phyloP scores from a whole-genome alignment of 92 coral and sea anemone genomes.

The Epizoanthus ramosus region DNA sequence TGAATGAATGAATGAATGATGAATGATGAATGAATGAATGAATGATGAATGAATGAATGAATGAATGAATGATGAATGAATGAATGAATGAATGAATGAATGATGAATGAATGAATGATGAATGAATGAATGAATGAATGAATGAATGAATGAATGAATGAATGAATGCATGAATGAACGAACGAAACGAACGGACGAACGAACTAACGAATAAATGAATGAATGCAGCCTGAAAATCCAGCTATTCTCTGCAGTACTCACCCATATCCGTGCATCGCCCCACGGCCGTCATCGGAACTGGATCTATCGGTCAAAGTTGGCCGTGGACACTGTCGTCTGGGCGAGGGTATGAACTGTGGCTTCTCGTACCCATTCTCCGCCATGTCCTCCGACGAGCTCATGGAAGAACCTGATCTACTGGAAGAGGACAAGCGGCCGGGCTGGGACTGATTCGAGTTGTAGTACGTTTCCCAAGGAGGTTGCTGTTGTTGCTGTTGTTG shows the following conservation, averaged over 20 bases:
- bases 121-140: too few species aligned
- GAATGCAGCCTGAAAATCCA: neutral
- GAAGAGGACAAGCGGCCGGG: conserved; percentile 61
- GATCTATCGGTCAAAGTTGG: conserved; percentile 57
- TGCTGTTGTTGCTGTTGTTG: conserved; percentile 38
- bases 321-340: conserved; percentile 67
- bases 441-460: conserved; percentile 38
- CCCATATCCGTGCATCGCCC: conserved; percentile 59
- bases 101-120: too few species aligned
- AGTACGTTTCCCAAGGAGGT: conserved; percentile 35
- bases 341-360: conserved; percentile 28
- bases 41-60: neutral
- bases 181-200: too few species aligned
- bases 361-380: conserved; percentile 62
- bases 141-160: too few species aligned
- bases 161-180: too few species aligned
- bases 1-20: too few species aligned
- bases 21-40: too few species aligned
- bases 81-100: too few species aligned
- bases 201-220: too few species aligned
- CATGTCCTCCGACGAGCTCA: conserved; percentile 78
- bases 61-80: too few species aligned
- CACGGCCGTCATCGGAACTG: conserved; percentile 55
- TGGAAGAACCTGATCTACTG: conserved; percentile 73
- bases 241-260: neutral